Evolutionary conservation across 2,888 invertebrate genomes (phyloP).

Genomic region (Tuberolachnus salignus): DNA sequence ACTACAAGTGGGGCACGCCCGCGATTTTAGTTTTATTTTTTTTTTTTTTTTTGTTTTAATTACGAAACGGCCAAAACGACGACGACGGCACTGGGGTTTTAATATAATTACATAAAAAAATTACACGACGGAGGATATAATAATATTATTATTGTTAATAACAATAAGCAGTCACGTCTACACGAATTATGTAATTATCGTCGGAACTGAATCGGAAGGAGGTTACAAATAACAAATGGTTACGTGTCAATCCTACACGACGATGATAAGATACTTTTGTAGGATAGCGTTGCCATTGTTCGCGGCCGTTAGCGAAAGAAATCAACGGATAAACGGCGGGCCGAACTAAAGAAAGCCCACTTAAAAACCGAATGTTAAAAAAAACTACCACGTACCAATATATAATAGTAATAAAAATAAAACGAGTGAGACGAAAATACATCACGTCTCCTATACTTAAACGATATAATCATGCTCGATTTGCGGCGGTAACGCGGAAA

Average conservation of each 20-base stretch:
- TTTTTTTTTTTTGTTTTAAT: no score
- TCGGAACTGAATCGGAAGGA: no score
- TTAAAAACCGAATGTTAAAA: constrained; percentile 33
- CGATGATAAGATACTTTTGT: constrained; percentile 33
- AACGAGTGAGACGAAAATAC: constrained; percentile 16
- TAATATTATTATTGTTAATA: no score
- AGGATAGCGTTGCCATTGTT: constrained; percentile 24
- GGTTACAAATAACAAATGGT: constrained; percentile 22
- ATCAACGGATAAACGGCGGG: constrained; percentile 40
- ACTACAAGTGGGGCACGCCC: no score
- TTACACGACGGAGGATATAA: no score
- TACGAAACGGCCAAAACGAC: no score
- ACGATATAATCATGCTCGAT: constrained; percentile 23
- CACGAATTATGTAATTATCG: no score
- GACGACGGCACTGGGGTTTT: no score
- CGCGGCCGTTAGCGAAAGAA: not conserved
- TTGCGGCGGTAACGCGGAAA: constrained; percentile 5
- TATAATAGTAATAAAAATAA: constrained; percentile 1
- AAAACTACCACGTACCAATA: constrained; percentile 2
- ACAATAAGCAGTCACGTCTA: no score
- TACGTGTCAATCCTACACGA: constrained; percentile 42
- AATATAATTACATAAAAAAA: no score
- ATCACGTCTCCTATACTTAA: constrained; percentile 24
- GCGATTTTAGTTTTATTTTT: no score
- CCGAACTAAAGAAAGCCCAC: constrained; percentile 36